phyloP scores from a whole-genome alignment of 1,140 invertebrate species.

The Cyclina sinensis region DNA sequence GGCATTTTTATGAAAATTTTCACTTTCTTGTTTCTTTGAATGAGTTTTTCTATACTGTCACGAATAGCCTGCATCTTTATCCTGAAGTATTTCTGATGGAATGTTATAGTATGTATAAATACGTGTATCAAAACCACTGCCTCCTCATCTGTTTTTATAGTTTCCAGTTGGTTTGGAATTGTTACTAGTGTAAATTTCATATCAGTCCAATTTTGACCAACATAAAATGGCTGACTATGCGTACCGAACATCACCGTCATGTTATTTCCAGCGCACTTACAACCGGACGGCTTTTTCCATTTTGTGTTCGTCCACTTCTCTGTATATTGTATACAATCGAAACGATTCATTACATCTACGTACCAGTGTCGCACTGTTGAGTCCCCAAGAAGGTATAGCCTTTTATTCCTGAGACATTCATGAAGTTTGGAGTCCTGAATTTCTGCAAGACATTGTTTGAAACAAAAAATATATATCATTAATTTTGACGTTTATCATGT shows the following conservation, averaged over 20 bases:
- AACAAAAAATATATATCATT: neutral
- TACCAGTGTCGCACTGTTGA: constrained; percentile 31
- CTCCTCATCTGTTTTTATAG: neutral
- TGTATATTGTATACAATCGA: neutral
- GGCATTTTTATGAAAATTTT: constrained; percentile 23
- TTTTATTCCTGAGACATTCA: constrained; percentile 24
- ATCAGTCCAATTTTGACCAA: neutral
- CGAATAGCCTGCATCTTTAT: neutral
- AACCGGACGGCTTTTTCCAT: neutral
- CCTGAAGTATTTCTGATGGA: neutral
- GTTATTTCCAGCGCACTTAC: neutral
- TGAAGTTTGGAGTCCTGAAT: neutral
- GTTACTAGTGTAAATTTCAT: neutral
- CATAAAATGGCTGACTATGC: constrained; percentile 30
- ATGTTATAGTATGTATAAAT: neutral
- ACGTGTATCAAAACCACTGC: constrained; percentile 16
- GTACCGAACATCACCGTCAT: neutral
- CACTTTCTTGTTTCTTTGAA: neutral
- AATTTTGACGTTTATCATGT: neutral
- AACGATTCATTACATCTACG: neutral
- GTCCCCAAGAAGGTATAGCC: neutral
- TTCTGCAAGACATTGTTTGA: neutral
- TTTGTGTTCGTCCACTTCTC: constrained; percentile 17
- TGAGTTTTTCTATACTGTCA: neutral
- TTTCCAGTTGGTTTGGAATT: neutral